Evolutionary conservation across 2,113 vertebrate species (phyloP).

Genomic region (Sitta europaea): DNA sequence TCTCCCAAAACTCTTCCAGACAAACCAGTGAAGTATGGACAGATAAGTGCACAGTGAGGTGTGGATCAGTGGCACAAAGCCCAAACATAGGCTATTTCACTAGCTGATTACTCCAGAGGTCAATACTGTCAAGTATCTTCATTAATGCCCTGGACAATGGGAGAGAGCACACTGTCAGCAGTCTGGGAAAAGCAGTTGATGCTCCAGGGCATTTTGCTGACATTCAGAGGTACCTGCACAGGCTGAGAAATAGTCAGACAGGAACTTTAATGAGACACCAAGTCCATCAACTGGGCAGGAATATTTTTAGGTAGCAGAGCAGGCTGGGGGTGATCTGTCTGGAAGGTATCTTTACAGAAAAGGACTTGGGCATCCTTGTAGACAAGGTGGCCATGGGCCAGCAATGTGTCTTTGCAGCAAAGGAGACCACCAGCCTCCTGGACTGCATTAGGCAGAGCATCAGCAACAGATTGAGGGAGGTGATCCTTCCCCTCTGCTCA

Average conservation of each 20-base stretch:
- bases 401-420: not conserved
- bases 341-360: not conserved
- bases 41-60: not conserved
- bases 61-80: not conserved
- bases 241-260: not conserved
- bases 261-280: not conserved
- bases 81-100: not conserved
- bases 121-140: not conserved
- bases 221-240: not conserved
- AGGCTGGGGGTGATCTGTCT: not conserved
- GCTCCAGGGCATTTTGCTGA: not conserved
- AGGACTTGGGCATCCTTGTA: not conserved
- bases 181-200: not conserved
- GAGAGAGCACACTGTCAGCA: not conserved
- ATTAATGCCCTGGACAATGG: not conserved
- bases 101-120: not conserved
- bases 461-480: not conserved
- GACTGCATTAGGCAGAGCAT: not conserved
- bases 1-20: not conserved
- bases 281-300: not conserved
- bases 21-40: not conserved
- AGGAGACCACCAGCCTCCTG: not conserved
- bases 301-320: not conserved
- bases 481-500: not conserved
- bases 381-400: not conserved